Evolutionary conservation across 2,888 invertebrate genomes (phyloP).

Genomic region (Pyrrhosoma nymphula): DNA sequence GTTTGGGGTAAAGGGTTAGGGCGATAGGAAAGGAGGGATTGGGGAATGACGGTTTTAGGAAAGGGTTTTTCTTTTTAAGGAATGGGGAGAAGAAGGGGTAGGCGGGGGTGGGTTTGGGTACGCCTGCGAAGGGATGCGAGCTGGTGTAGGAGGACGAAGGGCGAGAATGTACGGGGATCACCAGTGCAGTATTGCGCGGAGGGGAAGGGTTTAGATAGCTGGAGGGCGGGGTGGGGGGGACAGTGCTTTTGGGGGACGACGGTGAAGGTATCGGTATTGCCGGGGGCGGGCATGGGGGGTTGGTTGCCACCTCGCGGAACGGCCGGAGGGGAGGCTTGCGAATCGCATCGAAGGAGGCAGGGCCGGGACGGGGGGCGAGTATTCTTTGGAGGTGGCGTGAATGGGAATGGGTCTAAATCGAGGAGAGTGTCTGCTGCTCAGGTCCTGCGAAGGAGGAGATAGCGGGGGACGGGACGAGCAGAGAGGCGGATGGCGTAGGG

Average conservation of each 20-base stretch:
- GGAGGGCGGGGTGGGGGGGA: background rate
- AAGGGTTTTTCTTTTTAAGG: background rate
- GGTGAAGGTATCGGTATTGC: too few relatives aligned
- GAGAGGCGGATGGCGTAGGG: background rate
- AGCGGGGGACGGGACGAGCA: background rate
- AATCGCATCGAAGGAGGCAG: background rate
- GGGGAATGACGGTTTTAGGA: background rate
- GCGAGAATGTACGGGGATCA: background rate
- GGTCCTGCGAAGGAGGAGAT: slow-evolving; percentile 52
- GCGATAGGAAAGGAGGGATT: background rate
- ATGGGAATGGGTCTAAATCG: slow-evolving; percentile 60
- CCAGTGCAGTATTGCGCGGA: background rate
- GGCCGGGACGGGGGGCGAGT: background rate
- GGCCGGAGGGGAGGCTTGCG: too few relatives aligned
- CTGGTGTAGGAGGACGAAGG: background rate
- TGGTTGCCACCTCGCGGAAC: too few relatives aligned
- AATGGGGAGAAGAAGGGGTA: background rate
- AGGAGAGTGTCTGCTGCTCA: slow-evolving; percentile 29
- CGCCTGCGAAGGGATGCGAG: too few relatives aligned
- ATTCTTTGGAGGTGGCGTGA: slow-evolving; percentile 44
- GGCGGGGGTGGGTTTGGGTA: background rate
- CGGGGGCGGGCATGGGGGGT: too few relatives aligned
- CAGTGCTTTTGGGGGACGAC: too few relatives aligned
- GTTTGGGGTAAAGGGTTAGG: background rate
- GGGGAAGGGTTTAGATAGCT: background rate